Base-by-base conservation (phyloP, 1,140 invertebrate species). In the Drosophila quadrilineata region DNA sequence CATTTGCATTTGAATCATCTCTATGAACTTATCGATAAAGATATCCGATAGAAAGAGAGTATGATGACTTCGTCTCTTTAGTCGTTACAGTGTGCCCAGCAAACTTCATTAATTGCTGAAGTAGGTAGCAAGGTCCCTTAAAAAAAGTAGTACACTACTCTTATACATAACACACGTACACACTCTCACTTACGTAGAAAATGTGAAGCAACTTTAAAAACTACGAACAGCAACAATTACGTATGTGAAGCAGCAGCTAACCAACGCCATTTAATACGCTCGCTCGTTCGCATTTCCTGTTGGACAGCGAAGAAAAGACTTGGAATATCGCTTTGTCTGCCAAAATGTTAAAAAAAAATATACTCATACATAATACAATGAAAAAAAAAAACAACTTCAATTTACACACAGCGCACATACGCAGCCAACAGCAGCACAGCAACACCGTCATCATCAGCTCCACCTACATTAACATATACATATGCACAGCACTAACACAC, bases 231-330 rank as follows among this genome's bases (percentile, higher is more conserved):
- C 48, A 54, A 41, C 36, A 68, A 65, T 45, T 53, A 53, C 62
- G 70, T 68, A 84, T 73, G 52, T 38, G 24, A 54, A 17, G 16
- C 16, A 49, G 38, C 35, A 59, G 35, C 26, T 31, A 53, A 36
- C 59, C 59, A 54, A 63, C 50, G 56, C 72, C 62, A 82, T 85
- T 82, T 70, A 73, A 84, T 75, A 77, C 77, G 70, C 70, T 85
- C 77, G 70, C 70, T 85, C 65, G 77, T 70, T 82, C 77, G 79
- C 77, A 82, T 82, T 82, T 82, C 77, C 77, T 82, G 77, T 85
- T 77, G 71, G 50, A 52, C 64, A 48, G 65, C 45, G 56, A 71
- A 63, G 53, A 65, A 69, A 59, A 49, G 38, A 54, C 65, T 46
- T 45, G 56, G 57, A 66, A 76, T 72, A 76, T 62, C 48, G 77